Evolutionary conservation across 2,797 vertebrate genomes (phyloP).

Genomic region (Fistularia commersonii): DNA sequence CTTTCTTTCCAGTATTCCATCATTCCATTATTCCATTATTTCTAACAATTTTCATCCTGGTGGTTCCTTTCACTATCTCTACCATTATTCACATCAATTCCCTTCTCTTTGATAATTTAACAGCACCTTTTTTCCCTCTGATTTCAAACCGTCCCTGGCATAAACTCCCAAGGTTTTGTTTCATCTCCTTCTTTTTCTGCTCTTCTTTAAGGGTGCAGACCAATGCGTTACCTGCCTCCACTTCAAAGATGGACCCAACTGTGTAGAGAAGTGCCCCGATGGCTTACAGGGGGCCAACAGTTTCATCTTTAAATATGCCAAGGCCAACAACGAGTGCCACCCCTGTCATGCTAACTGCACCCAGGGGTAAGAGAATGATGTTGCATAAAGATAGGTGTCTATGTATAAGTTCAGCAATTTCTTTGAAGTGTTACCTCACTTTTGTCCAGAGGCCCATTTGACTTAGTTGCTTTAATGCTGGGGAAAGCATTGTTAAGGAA

Average conservation of each 20-base stretch:
- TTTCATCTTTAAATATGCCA: slow-evolving; percentile 96
- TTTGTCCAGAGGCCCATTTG: background rate
- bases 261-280: slow-evolving; percentile 95
- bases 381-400: slow-evolving; percentile 8
- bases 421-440: slow-evolving; percentile 15
- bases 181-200: background rate
- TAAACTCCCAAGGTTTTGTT: slow-evolving; percentile 1
- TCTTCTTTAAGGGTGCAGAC: slow-evolving; percentile 84
- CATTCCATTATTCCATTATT: slow-evolving; percentile 4
- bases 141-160: background rate
- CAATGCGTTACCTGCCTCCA: slow-evolving; percentile 91
- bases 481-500: slow-evolving; percentile 14
- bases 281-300: slow-evolving; percentile 92
- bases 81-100: background rate
- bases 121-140: too few species aligned
- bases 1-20: slow-evolving; percentile 1
- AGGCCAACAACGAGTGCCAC: slow-evolving; percentile 91
- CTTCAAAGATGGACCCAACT: slow-evolving; percentile 96
- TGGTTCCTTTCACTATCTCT: slow-evolving; percentile 9
- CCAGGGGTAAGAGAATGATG: slow-evolving; percentile 83
- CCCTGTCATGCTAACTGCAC: slow-evolving; percentile 95
- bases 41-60: slow-evolving; percentile 12
- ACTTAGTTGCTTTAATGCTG: background rate
- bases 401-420: background rate
- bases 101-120: background rate